Evolutionary conservation across 2,888 invertebrate genomes (phyloP), one percentile per base, ranked within the genome.

Genomic region (Tipula confusa): DNA sequence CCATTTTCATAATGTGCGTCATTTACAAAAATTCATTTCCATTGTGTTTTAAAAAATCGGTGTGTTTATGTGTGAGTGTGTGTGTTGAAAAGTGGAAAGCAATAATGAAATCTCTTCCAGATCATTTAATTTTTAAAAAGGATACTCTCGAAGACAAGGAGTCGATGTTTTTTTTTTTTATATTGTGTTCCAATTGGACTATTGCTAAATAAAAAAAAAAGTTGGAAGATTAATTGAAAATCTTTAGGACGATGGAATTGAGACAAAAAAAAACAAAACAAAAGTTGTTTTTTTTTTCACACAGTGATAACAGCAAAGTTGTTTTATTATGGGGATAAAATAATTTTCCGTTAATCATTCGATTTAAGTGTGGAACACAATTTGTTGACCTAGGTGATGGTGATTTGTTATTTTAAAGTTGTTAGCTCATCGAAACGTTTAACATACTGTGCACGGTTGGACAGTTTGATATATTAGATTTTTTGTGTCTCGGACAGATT

Each of bases 71-170:
- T 31, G 31, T 31, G 31, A 5, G 38, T 13, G 38, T 13, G 13
- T 38, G 38, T 38, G 64, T 64, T 64, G 0, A 24, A 64, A 64
- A 64, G 64, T 64, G 64, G 24, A 64, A 64, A 64, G 24, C 64
- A 64, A 64, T 64, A 64, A 64, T 64, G 64, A 24, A 64, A 64
- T 64, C 64, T 64, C 64, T 64, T 64, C 64, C 64, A 64, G 64
- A 64, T 64, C 64, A 64, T 64, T 64, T 64, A 64, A 64, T 64
- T 64, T 64, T 64, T 64, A 64, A 64, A 64, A 64, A 64, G 64
- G 64, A 64, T 64, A 64, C 64, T 64, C 24, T 64, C 24, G 24
- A 64, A 64, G 64, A 64, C 64, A 64, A 64, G 24, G 64, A 64
- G 24, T 64, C 24, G 64, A 64, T 64, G 24, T 64, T 24, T 64